Conservation (phyloP, 2,113 vertebrate species). For the Monopterus albus region DNA sequence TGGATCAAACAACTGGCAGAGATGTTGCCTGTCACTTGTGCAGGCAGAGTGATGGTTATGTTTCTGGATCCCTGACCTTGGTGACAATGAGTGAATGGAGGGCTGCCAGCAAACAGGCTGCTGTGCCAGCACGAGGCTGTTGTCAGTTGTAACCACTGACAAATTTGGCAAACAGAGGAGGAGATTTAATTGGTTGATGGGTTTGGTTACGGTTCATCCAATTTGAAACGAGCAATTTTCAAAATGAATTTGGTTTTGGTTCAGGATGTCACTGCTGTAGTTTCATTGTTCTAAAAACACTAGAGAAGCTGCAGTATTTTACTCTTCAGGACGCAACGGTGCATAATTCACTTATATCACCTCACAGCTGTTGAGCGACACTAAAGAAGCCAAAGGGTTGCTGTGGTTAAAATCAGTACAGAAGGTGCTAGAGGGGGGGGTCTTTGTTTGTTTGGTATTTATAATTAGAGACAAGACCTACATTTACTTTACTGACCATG, state of each 20-base stretch:
- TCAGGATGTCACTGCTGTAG: not conserved
- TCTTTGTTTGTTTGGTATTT: too few species aligned
- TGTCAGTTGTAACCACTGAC: conserved; percentile 2
- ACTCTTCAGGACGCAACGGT: too few species aligned
- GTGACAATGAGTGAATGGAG: conserved; percentile 34
- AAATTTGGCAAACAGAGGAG: conserved; percentile 19
- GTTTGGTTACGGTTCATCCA: conserved; percentile 6
- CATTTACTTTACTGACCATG: too few species aligned
- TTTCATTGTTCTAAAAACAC: not conserved
- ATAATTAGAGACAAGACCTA: too few species aligned
- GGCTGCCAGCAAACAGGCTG: conserved; percentile 27
- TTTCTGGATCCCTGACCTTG: conserved; percentile 6
- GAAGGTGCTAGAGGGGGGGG: too few species aligned
- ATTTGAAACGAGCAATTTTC: conserved; percentile 13
- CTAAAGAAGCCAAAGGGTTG: too few species aligned
- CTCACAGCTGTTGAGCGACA: too few species aligned
- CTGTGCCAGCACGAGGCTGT: not conserved
- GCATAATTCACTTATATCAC: too few species aligned
- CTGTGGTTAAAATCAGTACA: too few species aligned
- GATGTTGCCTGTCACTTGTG: not conserved
- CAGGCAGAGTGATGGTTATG: not conserved
- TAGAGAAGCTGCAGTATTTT: too few species aligned
- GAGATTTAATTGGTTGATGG: conserved; percentile 23
- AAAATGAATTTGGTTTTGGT: not conserved
- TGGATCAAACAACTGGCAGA: not conserved